Conservation (phyloP, 2,797 vertebrate genomes). For the Paramormyrops hopkinsi region DNA sequence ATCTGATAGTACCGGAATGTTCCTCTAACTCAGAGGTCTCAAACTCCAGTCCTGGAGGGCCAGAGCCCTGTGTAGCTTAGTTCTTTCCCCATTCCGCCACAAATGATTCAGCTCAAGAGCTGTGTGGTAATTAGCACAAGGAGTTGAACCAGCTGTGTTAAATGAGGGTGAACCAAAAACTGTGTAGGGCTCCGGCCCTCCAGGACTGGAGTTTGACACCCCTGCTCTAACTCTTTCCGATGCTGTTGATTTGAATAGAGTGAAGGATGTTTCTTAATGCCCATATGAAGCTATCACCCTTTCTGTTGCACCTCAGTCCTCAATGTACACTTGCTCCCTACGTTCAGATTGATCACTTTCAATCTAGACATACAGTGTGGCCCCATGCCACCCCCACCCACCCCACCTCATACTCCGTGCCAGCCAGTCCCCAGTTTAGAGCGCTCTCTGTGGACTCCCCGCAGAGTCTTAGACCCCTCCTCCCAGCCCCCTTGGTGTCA, state of each 20-base stretch:
- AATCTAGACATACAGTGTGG: neutral
- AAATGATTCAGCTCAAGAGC: no score
- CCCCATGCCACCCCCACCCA: neutral
- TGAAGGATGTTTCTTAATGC: neutral
- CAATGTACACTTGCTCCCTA: neutral
- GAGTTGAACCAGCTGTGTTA: no score
- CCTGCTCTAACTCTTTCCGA: neutral
- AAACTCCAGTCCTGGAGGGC: no score
- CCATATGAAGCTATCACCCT: neutral
- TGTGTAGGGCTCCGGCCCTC: no score
- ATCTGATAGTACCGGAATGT: neutral
- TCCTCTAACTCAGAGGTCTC: neutral
- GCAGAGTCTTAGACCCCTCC: neutral
- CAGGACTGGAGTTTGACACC: no score
- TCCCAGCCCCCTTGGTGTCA: conserved; percentile 42
- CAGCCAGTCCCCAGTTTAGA: neutral
- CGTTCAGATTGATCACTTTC: neutral
- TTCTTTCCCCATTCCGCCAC: no score
- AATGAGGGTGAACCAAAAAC: no score
- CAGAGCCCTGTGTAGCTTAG: no score
- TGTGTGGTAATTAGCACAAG: no score
- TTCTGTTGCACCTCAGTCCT: neutral
- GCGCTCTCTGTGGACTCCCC: neutral
- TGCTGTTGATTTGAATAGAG: neutral
- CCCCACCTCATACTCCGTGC: neutral